Evolutionary conservation across 2,113 vertebrate genomes (phyloP).

Genomic region (Vireo altiloquus): DNA sequence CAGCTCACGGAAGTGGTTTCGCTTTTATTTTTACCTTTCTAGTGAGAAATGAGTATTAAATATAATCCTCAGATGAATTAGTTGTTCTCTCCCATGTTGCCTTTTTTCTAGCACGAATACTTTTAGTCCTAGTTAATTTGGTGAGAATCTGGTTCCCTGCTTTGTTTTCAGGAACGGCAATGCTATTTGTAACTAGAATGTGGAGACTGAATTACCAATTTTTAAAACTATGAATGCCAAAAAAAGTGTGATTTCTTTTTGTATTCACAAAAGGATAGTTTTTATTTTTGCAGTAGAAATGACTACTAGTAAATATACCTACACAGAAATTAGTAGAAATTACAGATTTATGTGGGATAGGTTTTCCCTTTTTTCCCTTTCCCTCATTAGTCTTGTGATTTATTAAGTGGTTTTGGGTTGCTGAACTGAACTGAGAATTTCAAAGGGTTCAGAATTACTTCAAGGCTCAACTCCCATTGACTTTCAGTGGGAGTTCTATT

Average conservation of each 20-base stretch:
- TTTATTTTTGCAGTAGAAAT: not conserved
- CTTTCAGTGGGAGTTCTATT: not conserved
- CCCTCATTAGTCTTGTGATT: not conserved
- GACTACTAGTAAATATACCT: not conserved
- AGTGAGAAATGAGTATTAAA: not conserved
- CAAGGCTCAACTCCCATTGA: not conserved
- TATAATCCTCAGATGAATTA: not conserved
- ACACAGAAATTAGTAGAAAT: not conserved
- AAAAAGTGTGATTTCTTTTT: not conserved
- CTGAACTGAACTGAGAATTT: conserved; percentile 1
- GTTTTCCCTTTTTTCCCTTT: conserved; percentile 32
- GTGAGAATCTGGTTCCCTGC: not conserved
- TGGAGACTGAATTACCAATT: not conserved
- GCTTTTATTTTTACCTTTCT: not conserved
- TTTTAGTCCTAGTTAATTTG: not conserved
- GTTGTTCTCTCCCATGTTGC: not conserved
- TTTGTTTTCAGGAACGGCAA: not conserved
- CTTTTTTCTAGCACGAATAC: not conserved
- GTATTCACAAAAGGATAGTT: not conserved
- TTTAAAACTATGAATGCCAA: not conserved
- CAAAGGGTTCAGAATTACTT: conserved; percentile 20
- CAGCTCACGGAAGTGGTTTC: not conserved
- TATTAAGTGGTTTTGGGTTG: conserved; percentile 13
- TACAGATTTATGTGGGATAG: not conserved
- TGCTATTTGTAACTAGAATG: not conserved